A percentile compares a stretch with the other conserved stretches of the same genome.
Conservation (phyloP, 2,888 invertebrate species). For the Pheosia gnoma region DNA sequence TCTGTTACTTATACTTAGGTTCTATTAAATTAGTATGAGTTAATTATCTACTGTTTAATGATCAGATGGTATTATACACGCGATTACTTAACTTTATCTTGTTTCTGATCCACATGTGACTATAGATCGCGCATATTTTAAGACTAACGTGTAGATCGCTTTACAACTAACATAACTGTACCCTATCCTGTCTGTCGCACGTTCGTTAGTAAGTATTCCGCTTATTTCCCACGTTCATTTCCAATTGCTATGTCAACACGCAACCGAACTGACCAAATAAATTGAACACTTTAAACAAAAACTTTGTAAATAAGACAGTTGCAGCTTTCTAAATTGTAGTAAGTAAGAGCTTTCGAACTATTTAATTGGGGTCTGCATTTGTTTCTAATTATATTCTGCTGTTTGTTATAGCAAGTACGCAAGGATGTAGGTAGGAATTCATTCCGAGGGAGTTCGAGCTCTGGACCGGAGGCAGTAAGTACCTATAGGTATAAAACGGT, state of each 20-base stretch:
- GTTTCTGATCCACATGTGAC: neutral
- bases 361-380: too few species aligned
- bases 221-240: slow-evolving; percentile 1
- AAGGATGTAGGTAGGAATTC: too few species aligned
- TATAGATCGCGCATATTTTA: neutral
- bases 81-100: neutral
- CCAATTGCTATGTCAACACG: slow-evolving; percentile 2
- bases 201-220: neutral
- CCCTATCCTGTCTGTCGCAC: slow-evolving; percentile 1
- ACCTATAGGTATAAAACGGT: too few species aligned
- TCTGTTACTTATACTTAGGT: too few species aligned
- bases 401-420: too few species aligned
- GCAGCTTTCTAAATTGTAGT: neutral
- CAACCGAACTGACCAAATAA: slow-evolving; percentile 6
- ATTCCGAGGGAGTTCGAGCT: too few species aligned
- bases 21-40: too few species aligned
- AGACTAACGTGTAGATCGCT: neutral
- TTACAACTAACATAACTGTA: slow-evolving; percentile 2
- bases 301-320: neutral
- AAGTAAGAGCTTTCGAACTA: neutral
- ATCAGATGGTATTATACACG: neutral
- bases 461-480: too few species aligned
- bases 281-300: neutral
- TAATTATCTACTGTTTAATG: neutral
- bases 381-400: too few species aligned